Evolutionary conservation across 2,113 vertebrate species (phyloP).

Genomic region (Heloderma charlesbogerti): DNA sequence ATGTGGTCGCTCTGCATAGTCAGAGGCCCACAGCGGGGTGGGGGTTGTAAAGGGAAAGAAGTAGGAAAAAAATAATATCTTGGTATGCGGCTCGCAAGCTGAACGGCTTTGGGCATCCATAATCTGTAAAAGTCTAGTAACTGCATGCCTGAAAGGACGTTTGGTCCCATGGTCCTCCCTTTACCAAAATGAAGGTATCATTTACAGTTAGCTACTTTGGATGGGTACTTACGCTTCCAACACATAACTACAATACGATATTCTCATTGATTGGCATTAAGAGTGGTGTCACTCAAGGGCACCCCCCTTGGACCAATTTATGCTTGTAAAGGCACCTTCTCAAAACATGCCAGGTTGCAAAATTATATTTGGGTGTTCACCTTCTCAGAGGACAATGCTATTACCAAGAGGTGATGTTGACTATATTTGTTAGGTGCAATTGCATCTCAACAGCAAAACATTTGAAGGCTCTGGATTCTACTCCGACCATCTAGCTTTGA

Average conservation of each 20-base stretch:
- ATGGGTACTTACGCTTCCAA: neutral
- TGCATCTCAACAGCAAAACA: neutral
- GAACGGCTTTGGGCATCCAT: neutral
- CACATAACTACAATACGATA: neutral
- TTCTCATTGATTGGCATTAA: neutral
- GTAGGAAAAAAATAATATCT: neutral
- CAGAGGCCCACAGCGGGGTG: neutral
- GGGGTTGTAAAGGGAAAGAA: neutral
- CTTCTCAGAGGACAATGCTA: neutral
- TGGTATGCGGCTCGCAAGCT: neutral
- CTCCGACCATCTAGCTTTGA: neutral
- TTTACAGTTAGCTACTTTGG: neutral
- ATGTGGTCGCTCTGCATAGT: neutral
- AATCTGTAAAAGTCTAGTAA: neutral
- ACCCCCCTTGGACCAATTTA: neutral
- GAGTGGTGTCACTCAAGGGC: neutral
- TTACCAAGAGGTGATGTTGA: neutral
- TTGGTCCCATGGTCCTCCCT: neutral
- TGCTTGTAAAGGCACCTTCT: conserved; percentile 9
- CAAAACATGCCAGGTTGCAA: neutral
- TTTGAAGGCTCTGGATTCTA: neutral
- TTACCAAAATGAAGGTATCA: neutral
- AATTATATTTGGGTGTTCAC: conserved; percentile 23
- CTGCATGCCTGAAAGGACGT: neutral
- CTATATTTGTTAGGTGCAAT: neutral